Conservation (phyloP, 1,140 invertebrate species). For the Sinella curviseta region DNA sequence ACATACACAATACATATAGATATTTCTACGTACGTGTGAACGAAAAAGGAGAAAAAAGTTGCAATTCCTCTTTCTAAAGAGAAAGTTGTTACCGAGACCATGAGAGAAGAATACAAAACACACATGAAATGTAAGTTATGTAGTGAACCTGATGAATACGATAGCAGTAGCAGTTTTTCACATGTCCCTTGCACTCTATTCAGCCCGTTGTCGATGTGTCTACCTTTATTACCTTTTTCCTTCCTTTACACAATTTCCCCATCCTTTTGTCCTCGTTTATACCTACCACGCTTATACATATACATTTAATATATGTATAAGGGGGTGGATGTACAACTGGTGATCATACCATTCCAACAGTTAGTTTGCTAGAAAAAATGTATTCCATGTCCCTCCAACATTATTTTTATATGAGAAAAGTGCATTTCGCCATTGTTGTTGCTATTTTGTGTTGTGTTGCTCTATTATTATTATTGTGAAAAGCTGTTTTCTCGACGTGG, state of each 20-base stretch:
- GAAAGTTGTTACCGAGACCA: constrained; percentile 5
- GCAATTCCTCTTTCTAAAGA: neutral
- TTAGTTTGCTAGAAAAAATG: too few relatives aligned
- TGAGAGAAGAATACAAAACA: constrained; percentile 22
- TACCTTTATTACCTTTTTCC: constrained; percentile 14
- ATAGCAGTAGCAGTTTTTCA: neutral
- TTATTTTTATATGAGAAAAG: too few relatives aligned
- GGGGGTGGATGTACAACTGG: too few relatives aligned
- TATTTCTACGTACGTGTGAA: neutral
- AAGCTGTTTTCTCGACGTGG: neutral
- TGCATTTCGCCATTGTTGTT: constrained; percentile 2
- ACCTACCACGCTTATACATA: too few relatives aligned
- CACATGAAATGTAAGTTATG: constrained; percentile 6
- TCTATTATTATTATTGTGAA: constrained; percentile 13
- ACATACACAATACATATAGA: too few relatives aligned
- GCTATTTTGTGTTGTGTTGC: too few relatives aligned
- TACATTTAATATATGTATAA: too few relatives aligned
- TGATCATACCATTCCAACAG: too few relatives aligned
- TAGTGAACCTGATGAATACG: constrained; percentile 19
- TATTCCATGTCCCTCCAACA: too few relatives aligned
- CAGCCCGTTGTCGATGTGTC: neutral
- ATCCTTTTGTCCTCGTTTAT: too few relatives aligned
- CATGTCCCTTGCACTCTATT: neutral
- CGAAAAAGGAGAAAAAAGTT: neutral
- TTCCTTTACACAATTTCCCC: neutral